Evolutionary conservation across 2,888 invertebrate genomes (phyloP), one percentile per base, ranked within the genome.

Genomic region (Drosophila neonasuta): DNA sequence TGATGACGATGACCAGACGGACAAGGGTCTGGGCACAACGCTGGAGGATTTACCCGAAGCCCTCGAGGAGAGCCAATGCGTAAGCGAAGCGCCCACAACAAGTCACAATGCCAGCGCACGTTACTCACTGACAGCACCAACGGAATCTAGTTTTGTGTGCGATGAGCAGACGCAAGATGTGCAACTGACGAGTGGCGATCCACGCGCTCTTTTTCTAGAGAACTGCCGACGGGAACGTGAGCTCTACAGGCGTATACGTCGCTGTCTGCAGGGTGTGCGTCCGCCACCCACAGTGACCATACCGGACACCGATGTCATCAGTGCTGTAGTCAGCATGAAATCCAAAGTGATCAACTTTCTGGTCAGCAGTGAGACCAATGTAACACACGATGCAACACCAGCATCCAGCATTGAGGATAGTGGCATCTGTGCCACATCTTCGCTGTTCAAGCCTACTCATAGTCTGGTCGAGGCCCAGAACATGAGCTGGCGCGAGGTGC

Each of bases 221-320:
- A 90, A 90, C 32, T 87, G 89, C 9, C 79, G 85, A 0, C 78
- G 86, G 2, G 90, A 90, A 57, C 81, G 83, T 15, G 90, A 90
- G 55, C 74, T 90, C 5, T 66, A 88, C 52, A 77, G 86, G 1
- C 86, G 90, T 11, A 88, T 93, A 50, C 92, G 94, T 88, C 93
- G 92, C 86, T 93, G 92, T 48, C 90, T 96, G 8, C 93, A 93
- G 73, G 96, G 96, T 1, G 92, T 96, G 0, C 92, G 94, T 8
- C 96, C 96, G 20, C 96, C 96, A 9, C 95, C 95, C 0, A 95
- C 94, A 24, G 92, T 95, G 10, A 96, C 95, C 11, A 93, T 93
- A 39, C 91, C 94, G 24, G 94, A 94, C 78, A 92, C 93, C 58
- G 94, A 95, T 85, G 93, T 94, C 17, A 91, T 92, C 29, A 94